These are phyloP conservation scores for Aricia artaxerxes DNA, from an alignment of 2,888 invertebrate genomes.

Conservation along the genomic window DNA sequence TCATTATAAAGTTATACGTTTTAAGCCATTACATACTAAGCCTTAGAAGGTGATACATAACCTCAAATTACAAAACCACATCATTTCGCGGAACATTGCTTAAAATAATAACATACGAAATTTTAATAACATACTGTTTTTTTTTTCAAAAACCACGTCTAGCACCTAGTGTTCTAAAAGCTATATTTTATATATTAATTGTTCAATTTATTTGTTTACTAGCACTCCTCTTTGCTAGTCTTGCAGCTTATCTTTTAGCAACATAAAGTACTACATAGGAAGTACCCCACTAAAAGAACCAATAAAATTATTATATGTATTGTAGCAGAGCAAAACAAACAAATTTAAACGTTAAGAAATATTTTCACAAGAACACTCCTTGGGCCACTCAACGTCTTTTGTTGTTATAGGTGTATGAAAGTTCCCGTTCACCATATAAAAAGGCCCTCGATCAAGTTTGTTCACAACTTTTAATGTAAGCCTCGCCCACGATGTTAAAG, in stretches of 20 bases:
- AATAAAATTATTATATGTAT: background rate
- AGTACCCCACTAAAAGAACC: background rate
- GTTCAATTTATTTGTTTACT: too few relatives aligned
- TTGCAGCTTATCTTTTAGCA: background rate
- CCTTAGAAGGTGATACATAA: background rate
- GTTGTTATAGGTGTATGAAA: conserved; percentile 45
- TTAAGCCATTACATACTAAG: background rate
- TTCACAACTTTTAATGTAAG: conserved; percentile 61
- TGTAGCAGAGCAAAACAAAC: background rate
- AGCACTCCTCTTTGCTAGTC: background rate
- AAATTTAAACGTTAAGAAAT: background rate
- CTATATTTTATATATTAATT: background rate
- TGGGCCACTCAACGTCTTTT: conserved; percentile 20
- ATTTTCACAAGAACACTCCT: background rate
- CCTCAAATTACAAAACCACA: background rate
- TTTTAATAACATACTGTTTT: too few relatives aligned
- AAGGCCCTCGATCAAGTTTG: conserved; percentile 51
- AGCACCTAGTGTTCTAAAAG: background rate
- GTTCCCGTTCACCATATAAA: conserved; percentile 44
- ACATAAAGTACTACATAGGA: too few relatives aligned
- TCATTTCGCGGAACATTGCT: too few relatives aligned
- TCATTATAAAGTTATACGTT: background rate
- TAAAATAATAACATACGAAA: too few relatives aligned
- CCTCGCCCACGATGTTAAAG: conserved; percentile 44
- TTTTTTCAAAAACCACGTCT: background rate